These are phyloP conservation scores for Oreochromis mossambicus DNA, from an alignment of 2,797 vertebrate species.

Conservation along the genomic window DNA sequence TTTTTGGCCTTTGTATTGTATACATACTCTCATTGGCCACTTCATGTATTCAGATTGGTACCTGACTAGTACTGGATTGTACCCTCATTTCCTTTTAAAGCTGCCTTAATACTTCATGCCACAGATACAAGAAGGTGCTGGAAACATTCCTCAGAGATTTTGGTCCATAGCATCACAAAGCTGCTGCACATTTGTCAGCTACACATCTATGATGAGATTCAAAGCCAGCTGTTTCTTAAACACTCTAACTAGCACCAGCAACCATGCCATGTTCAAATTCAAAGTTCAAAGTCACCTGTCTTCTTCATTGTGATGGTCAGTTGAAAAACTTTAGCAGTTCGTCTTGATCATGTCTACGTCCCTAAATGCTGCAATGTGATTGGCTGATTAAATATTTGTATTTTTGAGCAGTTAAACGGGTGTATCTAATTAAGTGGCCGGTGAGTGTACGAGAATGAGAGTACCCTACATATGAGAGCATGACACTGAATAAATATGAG, in stretches of 20 bases:
- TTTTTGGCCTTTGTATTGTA: neutral
- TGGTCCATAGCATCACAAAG: neutral
- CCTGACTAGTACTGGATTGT: neutral
- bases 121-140: neutral
- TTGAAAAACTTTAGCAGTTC: neutral
- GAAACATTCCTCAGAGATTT: neutral
- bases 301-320: neutral
- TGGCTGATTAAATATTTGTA: neutral
- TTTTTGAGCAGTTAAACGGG: neutral
- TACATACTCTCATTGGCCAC: neutral
- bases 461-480: neutral
- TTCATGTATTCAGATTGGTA: neutral
- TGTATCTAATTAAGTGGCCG: neutral
- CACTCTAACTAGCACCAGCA: neutral
- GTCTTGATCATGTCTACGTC: neutral
- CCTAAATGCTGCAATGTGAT: neutral
- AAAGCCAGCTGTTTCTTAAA: neutral
- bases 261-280: neutral
- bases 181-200: neutral
- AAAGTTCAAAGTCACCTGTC: neutral
- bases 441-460: neutral
- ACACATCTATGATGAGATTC: neutral
- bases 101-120: neutral
- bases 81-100: neutral
- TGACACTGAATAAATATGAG: neutral